phyloP scores from a whole-genome alignment of 2,888 invertebrate species.

The Volucella inanis region DNA sequence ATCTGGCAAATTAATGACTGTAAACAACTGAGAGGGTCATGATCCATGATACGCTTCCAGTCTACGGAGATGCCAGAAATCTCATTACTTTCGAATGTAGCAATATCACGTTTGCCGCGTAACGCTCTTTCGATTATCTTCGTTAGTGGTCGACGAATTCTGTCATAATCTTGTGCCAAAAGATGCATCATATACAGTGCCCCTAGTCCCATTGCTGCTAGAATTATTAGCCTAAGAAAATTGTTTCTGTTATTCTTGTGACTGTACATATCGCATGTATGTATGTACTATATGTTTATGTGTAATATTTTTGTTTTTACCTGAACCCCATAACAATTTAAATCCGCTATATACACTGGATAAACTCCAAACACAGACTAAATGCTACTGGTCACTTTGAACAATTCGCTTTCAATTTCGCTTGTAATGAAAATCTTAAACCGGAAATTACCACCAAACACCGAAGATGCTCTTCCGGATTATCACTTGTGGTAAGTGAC shows the following conservation, averaged over 20 bases:
- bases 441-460: slow-evolving; percentile 56
- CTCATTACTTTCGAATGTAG: slow-evolving; percentile 34
- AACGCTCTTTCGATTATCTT: slow-evolving; percentile 77
- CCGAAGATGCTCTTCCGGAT: slow-evolving; percentile 48
- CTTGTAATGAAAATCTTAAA: slow-evolving; percentile 25
- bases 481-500: slow-evolving; percentile 37
- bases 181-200: slow-evolving; percentile 84
- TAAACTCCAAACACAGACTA: slow-evolving; percentile 52
- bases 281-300: too few species aligned
- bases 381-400: slow-evolving; percentile 28
- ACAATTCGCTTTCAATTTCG: slow-evolving; percentile 59
- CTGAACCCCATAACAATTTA: slow-evolving; percentile 57
- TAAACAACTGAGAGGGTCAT: slow-evolving; percentile 82
- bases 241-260: too few species aligned
- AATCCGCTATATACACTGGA: slow-evolving; percentile 27
- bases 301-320: slow-evolving; percentile 10
- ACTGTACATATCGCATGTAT: too few species aligned
- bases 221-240: slow-evolving; percentile 77
- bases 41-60: slow-evolving; percentile 81
- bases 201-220: slow-evolving; percentile 83
- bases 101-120: slow-evolving; percentile 78
- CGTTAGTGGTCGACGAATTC: slow-evolving; percentile 81
- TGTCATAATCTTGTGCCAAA: slow-evolving; percentile 83
- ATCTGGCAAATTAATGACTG: slow-evolving; percentile 82
- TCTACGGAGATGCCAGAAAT: slow-evolving; percentile 76